phyloP scores from a whole-genome alignment of 2,888 invertebrate species.

The Pachymerium ferrugineum region DNA sequence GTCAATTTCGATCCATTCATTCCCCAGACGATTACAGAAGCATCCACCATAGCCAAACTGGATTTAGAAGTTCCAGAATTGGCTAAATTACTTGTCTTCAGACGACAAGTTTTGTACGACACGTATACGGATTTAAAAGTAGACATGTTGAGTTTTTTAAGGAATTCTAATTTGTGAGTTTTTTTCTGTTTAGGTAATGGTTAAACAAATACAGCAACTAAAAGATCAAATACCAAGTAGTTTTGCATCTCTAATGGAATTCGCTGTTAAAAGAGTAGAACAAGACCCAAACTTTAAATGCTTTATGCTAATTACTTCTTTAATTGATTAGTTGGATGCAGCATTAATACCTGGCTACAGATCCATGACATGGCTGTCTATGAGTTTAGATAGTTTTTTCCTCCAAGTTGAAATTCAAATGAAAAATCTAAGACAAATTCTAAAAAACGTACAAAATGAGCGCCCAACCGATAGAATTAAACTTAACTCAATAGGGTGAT shows the following conservation, averaged over 20 bases:
- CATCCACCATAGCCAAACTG: slow-evolving; percentile 73
- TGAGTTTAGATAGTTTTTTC: slow-evolving; percentile 63
- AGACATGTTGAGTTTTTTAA: neutral
- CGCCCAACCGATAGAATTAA: neutral
- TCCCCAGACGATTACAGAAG: slow-evolving; percentile 61
- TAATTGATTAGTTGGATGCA: slow-evolving; percentile 51
- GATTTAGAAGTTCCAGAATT: slow-evolving; percentile 68
- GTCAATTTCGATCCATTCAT: slow-evolving; percentile 58
- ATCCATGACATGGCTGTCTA: slow-evolving; percentile 74
- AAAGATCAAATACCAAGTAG: slow-evolving; percentile 57
- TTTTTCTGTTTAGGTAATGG: neutral
- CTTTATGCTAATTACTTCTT: slow-evolving; percentile 30
- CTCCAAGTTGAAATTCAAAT: slow-evolving; percentile 55
- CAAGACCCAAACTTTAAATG: too few relatives aligned
- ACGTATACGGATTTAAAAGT: slow-evolving; percentile 59
- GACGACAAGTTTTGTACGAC: slow-evolving; percentile 62
- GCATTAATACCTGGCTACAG: slow-evolving; percentile 70
- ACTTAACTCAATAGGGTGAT: too few relatives aligned
- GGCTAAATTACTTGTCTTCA: slow-evolving; percentile 67
- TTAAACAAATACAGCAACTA: slow-evolving; percentile 47
- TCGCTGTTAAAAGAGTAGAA: slow-evolving; percentile 58
- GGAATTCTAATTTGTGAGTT: neutral
- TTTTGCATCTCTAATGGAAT: slow-evolving; percentile 62
- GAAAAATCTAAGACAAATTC: slow-evolving; percentile 54
- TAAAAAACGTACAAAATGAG: neutral